Conservation (phyloP, 2,113 vertebrate species). For the Misgurnus mizolepis region DNA sequence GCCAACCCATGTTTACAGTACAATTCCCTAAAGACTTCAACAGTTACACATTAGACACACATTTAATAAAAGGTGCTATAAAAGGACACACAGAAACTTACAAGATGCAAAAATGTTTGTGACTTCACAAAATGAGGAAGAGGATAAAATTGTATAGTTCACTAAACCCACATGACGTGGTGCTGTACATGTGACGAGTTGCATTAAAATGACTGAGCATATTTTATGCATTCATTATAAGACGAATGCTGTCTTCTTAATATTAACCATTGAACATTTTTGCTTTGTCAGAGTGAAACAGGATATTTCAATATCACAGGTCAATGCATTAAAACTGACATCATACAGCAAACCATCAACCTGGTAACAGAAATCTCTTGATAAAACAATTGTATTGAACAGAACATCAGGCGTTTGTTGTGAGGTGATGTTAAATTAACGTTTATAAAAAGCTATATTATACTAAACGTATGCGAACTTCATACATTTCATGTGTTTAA, state of each 20-base stretch:
- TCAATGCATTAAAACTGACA: neutral
- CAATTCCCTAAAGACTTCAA: too few relatives aligned
- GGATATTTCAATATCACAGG: neutral
- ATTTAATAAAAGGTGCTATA: too few relatives aligned
- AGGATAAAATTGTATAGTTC: neutral
- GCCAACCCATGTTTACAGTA: too few relatives aligned
- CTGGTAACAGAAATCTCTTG: neutral
- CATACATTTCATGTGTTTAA: too few relatives aligned
- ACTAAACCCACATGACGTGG: too few relatives aligned
- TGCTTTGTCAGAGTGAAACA: conserved; percentile 2
- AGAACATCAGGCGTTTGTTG: too few relatives aligned
- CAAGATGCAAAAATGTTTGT: too few relatives aligned
- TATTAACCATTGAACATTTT: neutral
- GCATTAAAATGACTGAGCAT: neutral
- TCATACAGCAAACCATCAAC: neutral
- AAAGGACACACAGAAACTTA: too few relatives aligned
- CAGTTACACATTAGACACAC: too few relatives aligned
- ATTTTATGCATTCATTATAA: neutral
- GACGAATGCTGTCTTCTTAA: neutral
- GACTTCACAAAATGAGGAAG: neutral
- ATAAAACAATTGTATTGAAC: neutral
- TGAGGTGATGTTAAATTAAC: too few relatives aligned
- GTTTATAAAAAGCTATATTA: too few relatives aligned
- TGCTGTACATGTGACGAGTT: neutral
- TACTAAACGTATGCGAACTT: too few relatives aligned